Evolutionary conservation across 2,113 vertebrate species (phyloP), one percentile per base, ranked within the genome.

Genomic region (Brachypodius melanocephalos): DNA sequence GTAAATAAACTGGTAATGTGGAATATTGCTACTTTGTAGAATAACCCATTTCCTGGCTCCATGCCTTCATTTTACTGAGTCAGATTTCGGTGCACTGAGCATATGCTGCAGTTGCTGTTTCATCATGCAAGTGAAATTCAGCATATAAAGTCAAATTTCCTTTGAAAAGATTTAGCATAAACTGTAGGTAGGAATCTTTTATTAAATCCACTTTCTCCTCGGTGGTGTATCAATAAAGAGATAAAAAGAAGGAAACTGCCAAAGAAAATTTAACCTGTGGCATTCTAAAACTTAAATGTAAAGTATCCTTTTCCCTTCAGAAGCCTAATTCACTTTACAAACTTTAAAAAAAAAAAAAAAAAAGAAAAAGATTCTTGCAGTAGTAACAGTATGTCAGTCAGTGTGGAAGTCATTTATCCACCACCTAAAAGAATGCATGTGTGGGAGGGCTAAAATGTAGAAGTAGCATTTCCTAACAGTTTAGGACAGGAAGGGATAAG

Each of bases 81-180:
- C 61, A 82, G 62, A 85, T 87, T 93, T 88, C 66, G 75, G 91
- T 65, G 48, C 77, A 74, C n/a, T 12, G 31, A 85, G 52, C 48
- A 17, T 46, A 52, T 43, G 57, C 74, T 88, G 88, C 48, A 13
- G 26, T 59, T 95, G 36, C 28, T 58, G 29, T 72, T 96, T 82
- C 48, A 89, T 93, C 85, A 20, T 45, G 76, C 67, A 73, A 77
- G 67, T 69, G 66, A 88, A 93, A 85, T 42, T 40, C 16, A 71
- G 51, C 38, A 34, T 65, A 52, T 63, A 46, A 92, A 88, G 22
- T 79, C 36, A 88, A 61, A 75, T 87, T 85, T 78, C n/a, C 36
- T 91, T 91, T 72, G 57, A 65, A 94, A 91, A 72, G 52, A 61
- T 76, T 79, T 65, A 84, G 52, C 74, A 43, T 95, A 76, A 94